Percentiles rank a stretch among this genome's conserved stretches.
Evolutionary conservation across 2,797 vertebrate genomes (phyloP).

Genomic region (Pangasius sanitwongsei): DNA sequence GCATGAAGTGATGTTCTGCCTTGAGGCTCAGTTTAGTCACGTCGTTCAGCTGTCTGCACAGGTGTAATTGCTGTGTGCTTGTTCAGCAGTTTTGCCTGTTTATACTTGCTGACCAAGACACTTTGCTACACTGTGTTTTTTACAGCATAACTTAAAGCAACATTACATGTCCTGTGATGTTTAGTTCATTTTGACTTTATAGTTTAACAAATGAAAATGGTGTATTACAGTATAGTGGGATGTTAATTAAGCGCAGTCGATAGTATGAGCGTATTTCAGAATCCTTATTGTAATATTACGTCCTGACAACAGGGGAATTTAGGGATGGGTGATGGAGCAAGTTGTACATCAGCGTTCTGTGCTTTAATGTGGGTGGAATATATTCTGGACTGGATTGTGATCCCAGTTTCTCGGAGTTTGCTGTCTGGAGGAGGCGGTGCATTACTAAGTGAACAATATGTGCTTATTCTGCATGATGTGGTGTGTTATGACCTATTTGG

Average conservation of each 20-base stretch:
- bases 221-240: background rate
- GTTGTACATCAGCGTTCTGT: constrained; percentile 1
- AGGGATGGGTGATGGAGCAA: background rate
- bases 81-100: constrained; percentile 12
- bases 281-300: background rate
- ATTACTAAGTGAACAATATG: background rate
- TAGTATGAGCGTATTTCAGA: background rate
- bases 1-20: background rate
- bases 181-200: background rate
- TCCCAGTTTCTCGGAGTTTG: background rate
- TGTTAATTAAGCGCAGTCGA: background rate
- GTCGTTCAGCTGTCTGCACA: background rate
- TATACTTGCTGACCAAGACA: background rate
- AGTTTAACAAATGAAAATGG: background rate
- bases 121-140: background rate
- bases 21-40: background rate
- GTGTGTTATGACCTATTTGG: background rate
- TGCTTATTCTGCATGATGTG: constrained; percentile 3
- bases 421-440: background rate
- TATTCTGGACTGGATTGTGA: background rate
- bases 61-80: constrained; percentile 24
- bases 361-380: background rate
- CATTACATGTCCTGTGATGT: background rate
- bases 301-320: background rate
- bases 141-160: background rate